Evolutionary conservation across 1,140 invertebrate species (phyloP).

Genomic region (Lordiphosa mommai): DNA sequence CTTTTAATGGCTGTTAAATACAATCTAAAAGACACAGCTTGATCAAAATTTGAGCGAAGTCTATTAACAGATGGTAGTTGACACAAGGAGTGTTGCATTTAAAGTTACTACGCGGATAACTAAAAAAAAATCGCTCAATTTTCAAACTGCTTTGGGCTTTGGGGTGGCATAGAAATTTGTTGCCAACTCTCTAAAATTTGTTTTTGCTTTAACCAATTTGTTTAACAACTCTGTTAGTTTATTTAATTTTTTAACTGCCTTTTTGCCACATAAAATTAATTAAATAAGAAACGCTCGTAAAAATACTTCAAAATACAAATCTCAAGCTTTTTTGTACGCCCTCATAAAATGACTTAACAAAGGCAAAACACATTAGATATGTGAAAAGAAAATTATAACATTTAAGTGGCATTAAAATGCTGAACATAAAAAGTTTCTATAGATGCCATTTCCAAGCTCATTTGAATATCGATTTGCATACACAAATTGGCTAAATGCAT

Average conservation of each 20-base stretch:
- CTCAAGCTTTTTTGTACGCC: slow-evolving; percentile 35
- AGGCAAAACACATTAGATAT: slow-evolving; percentile 52
- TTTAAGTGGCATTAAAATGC: slow-evolving; percentile 49
- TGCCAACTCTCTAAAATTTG: background rate
- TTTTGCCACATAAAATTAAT: slow-evolving; percentile 58
- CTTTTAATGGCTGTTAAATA: too few relatives aligned
- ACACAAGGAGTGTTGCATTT: too few relatives aligned
- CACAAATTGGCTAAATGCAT: slow-evolving; percentile 56
- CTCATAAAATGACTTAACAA: slow-evolving; percentile 42
- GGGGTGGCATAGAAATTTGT: too few relatives aligned
- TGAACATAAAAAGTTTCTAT: slow-evolving; percentile 34
- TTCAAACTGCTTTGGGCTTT: too few relatives aligned
- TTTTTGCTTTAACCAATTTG: slow-evolving; percentile 37
- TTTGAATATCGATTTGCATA: slow-evolving; percentile 45
- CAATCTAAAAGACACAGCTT: too few relatives aligned
- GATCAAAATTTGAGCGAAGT: too few relatives aligned
- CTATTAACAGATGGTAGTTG: too few relatives aligned
- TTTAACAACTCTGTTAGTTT: slow-evolving; percentile 34
- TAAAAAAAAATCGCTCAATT: too few relatives aligned
- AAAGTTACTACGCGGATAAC: too few relatives aligned
- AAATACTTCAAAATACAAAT: slow-evolving; percentile 14
- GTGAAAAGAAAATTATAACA: slow-evolving; percentile 72
- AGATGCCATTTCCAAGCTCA: slow-evolving; percentile 26
- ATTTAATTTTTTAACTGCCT: slow-evolving; percentile 35
- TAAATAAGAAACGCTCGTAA: slow-evolving; percentile 63